Conservation (phyloP, 2,888 invertebrate species). For the Coleophora flavipennella region DNA sequence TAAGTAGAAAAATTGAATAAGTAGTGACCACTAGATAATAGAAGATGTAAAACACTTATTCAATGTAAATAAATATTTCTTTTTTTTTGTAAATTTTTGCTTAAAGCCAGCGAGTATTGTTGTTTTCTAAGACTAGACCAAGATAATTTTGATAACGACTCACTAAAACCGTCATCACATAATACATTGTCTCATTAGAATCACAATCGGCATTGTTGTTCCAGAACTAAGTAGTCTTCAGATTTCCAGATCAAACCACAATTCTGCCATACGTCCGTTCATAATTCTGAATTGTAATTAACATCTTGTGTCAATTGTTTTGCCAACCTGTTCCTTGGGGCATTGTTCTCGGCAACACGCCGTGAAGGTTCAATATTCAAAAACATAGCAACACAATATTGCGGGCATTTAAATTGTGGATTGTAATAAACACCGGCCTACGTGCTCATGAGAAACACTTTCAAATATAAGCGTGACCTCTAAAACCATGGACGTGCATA, state of each 20-base stretch:
- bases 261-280: slow-evolving; percentile 34
- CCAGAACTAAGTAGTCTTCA: slow-evolving; percentile 3
- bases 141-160: slow-evolving; percentile 1
- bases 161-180: slow-evolving; percentile 15
- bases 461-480: slow-evolving; percentile 57
- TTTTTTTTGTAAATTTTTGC: too few species aligned
- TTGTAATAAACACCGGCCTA: slow-evolving; percentile 35
- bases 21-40: not conserved
- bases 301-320: slow-evolving; percentile 40
- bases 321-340: slow-evolving; percentile 21
- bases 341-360: slow-evolving; percentile 38
- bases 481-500: slow-evolving; percentile 55
- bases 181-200: slow-evolving; percentile 31
- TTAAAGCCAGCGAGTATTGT: not conserved
- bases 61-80: too few species aligned
- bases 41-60: too few species aligned
- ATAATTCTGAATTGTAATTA: slow-evolving; percentile 50
- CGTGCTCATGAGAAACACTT: slow-evolving; percentile 45
- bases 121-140: too few species aligned
- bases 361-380: slow-evolving; percentile 45
- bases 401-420: slow-evolving; percentile 24
- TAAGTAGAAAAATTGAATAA: not conserved
- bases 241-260: slow-evolving; percentile 14
- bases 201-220: slow-evolving; percentile 34
- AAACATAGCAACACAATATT: slow-evolving; percentile 22